Evolutionary conservation across 2,888 invertebrate genomes (phyloP).

Genomic region (Lasius fuliginosus): DNA sequence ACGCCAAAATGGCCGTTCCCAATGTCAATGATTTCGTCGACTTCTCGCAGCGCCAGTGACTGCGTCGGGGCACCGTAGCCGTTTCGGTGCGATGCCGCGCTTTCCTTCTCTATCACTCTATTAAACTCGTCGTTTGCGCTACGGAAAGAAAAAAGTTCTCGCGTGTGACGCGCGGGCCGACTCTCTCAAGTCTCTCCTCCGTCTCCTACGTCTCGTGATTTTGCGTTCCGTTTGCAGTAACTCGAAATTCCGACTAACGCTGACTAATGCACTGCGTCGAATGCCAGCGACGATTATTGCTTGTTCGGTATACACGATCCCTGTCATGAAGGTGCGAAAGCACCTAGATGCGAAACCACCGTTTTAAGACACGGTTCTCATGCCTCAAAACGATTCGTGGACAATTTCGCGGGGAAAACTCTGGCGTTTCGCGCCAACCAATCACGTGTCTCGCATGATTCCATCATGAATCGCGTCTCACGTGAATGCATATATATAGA

Average conservation of each 20-base stretch:
- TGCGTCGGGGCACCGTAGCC: constrained; percentile 46
- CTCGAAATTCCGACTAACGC: constrained; percentile 79
- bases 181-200: constrained; percentile 14
- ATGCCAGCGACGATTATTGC: constrained; percentile 79
- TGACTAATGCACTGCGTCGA: constrained; percentile 84
- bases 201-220: constrained; percentile 60
- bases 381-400: neutral
- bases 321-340: constrained; percentile 79
- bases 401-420: neutral
- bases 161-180: constrained; percentile 64
- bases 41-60: constrained; percentile 57
- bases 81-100: constrained; percentile 38
- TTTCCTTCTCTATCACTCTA: constrained; percentile 55
- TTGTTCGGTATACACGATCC: constrained; percentile 79
- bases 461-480: neutral
- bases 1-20: constrained; percentile 87
- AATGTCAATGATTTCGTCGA: constrained; percentile 82
- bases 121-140: constrained; percentile 60
- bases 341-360: constrained; percentile 75
- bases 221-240: constrained; percentile 70
- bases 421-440: neutral
- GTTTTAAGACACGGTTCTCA: neutral
- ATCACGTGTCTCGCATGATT: neutral
- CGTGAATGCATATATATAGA: neutral
- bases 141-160: constrained; percentile 63